Conservation (phyloP, 2,113 vertebrate species). For the Engystomops pustulosus region DNA sequence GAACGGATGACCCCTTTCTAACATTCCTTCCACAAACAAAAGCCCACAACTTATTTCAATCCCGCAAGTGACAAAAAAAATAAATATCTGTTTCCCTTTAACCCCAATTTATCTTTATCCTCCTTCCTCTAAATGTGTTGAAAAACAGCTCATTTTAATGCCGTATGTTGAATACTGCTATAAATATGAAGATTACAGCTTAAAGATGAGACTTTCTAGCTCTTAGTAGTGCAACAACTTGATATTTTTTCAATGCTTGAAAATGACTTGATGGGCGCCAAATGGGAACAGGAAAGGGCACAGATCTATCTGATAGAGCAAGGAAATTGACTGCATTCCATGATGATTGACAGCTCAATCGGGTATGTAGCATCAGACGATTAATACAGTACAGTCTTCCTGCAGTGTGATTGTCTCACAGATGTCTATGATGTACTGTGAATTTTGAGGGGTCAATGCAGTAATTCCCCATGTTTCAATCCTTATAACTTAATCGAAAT, state of each 20-base stretch:
- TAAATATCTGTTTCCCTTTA: conserved; percentile 32
- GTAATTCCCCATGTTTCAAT: conserved; percentile 6
- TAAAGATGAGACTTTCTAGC: too few species aligned
- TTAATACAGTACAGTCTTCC: background rate
- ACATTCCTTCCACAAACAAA: conserved; percentile 24
- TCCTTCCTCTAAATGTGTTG: background rate
- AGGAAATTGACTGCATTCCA: conserved; percentile 18
- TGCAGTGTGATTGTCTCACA: background rate
- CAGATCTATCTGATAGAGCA: conserved; percentile 2
- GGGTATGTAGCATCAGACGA: background rate
- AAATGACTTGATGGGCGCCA: conserved; percentile 5
- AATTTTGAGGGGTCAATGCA: background rate
- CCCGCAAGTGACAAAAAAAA: conserved; percentile 4
- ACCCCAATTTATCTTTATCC: conserved; percentile 32
- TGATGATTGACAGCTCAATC: conserved; percentile 27
- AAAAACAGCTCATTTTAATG: conserved; percentile 27
- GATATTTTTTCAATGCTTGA: background rate
- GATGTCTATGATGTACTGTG: background rate
- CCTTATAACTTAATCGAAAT: background rate
- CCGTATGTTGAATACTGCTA: conserved; percentile 25
- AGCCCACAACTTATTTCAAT: conserved; percentile 16
- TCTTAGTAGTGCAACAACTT: too few species aligned
- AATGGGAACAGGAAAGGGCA: background rate
- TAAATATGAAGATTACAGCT: conserved; percentile 28
- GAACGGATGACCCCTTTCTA: background rate